Evolutionary conservation across 2,113 vertebrate species (phyloP).

Genomic region (Alethe diademata): DNA sequence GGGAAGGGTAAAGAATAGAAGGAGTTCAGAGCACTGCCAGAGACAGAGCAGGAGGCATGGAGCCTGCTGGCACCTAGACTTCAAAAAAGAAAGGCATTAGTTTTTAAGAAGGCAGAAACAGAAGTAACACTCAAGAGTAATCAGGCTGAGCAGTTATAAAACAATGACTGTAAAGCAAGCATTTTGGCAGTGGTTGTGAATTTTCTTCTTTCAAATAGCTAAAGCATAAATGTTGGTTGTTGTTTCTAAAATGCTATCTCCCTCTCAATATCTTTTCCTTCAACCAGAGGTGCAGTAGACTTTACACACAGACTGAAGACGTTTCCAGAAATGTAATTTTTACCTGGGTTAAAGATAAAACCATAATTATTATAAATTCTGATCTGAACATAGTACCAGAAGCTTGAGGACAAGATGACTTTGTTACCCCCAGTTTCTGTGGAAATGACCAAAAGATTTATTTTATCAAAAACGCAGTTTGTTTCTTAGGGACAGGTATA

Average conservation of each 20-base stretch:
- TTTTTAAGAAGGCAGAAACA: neutral
- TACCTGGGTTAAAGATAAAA: neutral
- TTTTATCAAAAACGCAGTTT: neutral
- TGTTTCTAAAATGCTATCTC: neutral
- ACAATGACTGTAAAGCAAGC: neutral
- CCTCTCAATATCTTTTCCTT: neutral
- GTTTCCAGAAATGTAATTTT: neutral
- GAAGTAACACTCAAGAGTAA: neutral
- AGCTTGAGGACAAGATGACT: neutral
- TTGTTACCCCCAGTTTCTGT: neutral
- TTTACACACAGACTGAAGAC: neutral
- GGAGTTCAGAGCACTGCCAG: neutral
- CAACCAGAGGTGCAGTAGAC: neutral
- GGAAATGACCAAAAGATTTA: neutral
- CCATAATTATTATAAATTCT: neutral
- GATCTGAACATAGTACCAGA: neutral
- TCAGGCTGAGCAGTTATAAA: neutral
- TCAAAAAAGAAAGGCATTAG: neutral
- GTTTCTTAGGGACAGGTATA: neutral
- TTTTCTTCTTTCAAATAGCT: neutral
- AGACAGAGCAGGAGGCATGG: rapidly evolving
- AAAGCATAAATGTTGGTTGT: neutral
- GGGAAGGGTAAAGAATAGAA: neutral
- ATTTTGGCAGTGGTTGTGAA: neutral
- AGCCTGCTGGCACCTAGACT: neutral